phyloP scores from a whole-genome alignment of 1,140 invertebrate species.

The Heliothis subflexa region DNA sequence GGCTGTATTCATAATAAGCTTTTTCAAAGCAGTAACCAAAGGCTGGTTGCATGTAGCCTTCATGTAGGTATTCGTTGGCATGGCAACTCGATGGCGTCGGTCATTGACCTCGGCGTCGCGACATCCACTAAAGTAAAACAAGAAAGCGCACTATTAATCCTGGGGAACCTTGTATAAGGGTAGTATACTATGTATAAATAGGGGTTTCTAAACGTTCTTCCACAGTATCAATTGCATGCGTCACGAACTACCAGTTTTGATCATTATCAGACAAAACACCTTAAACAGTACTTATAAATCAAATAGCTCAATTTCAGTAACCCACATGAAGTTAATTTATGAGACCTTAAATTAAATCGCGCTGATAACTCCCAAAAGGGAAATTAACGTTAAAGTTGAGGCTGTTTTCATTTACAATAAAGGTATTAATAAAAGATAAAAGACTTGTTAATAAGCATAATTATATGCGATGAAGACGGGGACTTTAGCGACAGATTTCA shows the following conservation, averaged over 20 bases:
- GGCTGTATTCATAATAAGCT: slow-evolving; percentile 59
- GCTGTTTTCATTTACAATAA: slow-evolving; percentile 23
- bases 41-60: slow-evolving; percentile 58
- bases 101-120: slow-evolving; percentile 78
- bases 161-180: slow-evolving; percentile 72
- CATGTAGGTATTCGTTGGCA: slow-evolving; percentile 74
- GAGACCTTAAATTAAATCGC: slow-evolving; percentile 21
- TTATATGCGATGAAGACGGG: slow-evolving; percentile 43
- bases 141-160: slow-evolving; percentile 78
- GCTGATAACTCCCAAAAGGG: slow-evolving; percentile 23
- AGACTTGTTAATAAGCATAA: slow-evolving; percentile 5
- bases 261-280: slow-evolving; percentile 2
- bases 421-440: slow-evolving; percentile 28
- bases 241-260: not conserved
- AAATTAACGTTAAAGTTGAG: slow-evolving; percentile 6
- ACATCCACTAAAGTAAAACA: slow-evolving; percentile 78
- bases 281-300: not conserved
- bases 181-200: slow-evolving; percentile 26
- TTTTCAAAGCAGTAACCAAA: slow-evolving; percentile 54
- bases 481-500: slow-evolving; percentile 51
- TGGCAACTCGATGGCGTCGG: slow-evolving; percentile 73
- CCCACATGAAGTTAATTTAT: not conserved
- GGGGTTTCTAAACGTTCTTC: not conserved
- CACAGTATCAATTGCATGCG: not conserved
- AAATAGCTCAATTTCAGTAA: slow-evolving; percentile 1